phyloP scores from a whole-genome alignment of 2,888 invertebrate genomes.

The Hypena proboscidalis region DNA sequence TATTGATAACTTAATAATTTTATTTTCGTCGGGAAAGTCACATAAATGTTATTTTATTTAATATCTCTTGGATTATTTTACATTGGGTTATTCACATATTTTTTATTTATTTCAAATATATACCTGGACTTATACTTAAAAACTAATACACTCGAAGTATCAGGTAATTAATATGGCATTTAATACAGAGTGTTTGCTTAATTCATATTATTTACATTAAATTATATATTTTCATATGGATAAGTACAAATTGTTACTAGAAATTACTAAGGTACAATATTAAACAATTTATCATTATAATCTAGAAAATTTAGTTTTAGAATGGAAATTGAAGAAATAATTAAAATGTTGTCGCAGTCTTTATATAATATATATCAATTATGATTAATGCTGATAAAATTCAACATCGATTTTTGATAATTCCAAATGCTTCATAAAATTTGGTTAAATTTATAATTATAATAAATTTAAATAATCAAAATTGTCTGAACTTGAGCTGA shows the following conservation, averaged over 20 bases:
- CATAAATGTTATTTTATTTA: conserved; percentile 14
- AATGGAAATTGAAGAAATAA: no score
- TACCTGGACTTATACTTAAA: conserved; percentile 36
- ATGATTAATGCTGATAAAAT: no score
- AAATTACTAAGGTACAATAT: conserved; percentile 40
- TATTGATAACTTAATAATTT: conserved; percentile 31
- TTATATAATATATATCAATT: no score
- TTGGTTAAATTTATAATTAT: no score
- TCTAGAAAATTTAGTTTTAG: conserved; percentile 9
- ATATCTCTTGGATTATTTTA: conserved; percentile 19
- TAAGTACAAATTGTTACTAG: conserved; percentile 47
- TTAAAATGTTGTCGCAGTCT: no score
- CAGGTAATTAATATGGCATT: conserved; percentile 79
- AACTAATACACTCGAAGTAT: conserved; percentile 48
- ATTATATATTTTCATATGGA: conserved; percentile 32
- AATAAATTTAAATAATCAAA: no score
- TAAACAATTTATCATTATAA: conserved; percentile 5
- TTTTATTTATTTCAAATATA: conserved; percentile 14
- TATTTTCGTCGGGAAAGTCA: conserved; percentile 16
- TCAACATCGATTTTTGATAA: no score
- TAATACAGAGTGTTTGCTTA: conserved; percentile 58
- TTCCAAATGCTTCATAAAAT: no score
- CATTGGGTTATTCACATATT: conserved; percentile 28
- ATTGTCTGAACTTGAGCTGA: no score
- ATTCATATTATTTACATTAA: conserved; percentile 60